Evolutionary conservation across 2,113 vertebrate genomes (phyloP).

Genomic region (Tretioscincus oriximinensis): DNA sequence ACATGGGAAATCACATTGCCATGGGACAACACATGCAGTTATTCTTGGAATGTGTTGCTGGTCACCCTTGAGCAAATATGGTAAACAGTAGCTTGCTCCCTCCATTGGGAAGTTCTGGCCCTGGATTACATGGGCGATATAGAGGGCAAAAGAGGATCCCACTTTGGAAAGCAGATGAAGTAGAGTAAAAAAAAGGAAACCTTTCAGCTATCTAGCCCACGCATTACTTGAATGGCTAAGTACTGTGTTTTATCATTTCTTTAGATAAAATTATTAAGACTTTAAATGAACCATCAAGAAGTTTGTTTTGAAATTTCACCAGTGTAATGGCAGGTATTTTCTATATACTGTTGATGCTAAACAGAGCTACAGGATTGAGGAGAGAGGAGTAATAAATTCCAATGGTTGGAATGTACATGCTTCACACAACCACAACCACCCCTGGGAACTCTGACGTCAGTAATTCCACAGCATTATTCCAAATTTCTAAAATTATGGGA

Average conservation of each 20-base stretch:
- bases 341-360: slow-evolving; percentile 24
- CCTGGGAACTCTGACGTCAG: background rate
- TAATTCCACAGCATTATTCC: background rate
- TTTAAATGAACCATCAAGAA: background rate
- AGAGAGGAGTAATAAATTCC: background rate
- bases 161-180: too few species aligned
- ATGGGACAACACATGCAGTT: background rate
- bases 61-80: background rate
- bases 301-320: background rate
- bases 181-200: too few species aligned
- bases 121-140: background rate
- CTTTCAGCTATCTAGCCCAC: background rate
- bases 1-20: background rate
- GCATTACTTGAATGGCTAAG: too few species aligned
- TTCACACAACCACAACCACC: slow-evolving; percentile 5
- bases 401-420: background rate
- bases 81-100: background rate
- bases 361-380: background rate
- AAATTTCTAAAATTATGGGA: background rate
- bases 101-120: background rate
- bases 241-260: background rate
- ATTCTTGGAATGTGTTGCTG: background rate
- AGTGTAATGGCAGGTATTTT: background rate
- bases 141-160: background rate
- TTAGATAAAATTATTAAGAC: background rate